phyloP scores from a whole-genome alignment of 2,113 vertebrate species.

The Zingel zingel region DNA sequence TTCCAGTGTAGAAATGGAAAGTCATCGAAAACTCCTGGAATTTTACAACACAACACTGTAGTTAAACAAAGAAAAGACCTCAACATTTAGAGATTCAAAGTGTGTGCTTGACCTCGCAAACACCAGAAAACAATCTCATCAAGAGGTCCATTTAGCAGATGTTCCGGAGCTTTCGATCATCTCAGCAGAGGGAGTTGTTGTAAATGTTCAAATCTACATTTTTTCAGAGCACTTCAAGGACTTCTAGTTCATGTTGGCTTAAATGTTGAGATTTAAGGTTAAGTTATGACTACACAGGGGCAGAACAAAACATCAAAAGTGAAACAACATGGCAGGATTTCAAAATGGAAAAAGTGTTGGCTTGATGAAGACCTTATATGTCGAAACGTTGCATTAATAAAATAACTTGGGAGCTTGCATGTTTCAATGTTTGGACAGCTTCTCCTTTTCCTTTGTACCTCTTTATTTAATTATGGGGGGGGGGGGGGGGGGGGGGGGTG shows the following conservation, averaged over 20 bases:
- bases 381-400: background rate
- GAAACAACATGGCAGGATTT: background rate
- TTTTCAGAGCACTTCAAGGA: background rate
- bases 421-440: background rate
- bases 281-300: background rate
- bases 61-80: background rate
- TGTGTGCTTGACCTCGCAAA: background rate
- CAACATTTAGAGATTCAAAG: background rate
- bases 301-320: background rate
- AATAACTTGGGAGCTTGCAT: background rate
- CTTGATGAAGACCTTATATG: background rate
- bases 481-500: too few species aligned
- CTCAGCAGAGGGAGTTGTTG: background rate
- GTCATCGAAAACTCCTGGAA: background rate
- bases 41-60: too few species aligned
- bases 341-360: background rate
- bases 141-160: background rate
- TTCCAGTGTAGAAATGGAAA: slow-evolving; percentile 6
- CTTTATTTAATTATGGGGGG: too few species aligned
- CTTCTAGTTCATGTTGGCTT: background rate
- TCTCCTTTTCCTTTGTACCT: too few species aligned
- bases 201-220: background rate
- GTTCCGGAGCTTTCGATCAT: background rate
- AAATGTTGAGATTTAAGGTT: background rate
- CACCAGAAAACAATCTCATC: background rate